Evolutionary conservation across 2,888 invertebrate species (phyloP).

Genomic region (Metopia argyrocephala): DNA sequence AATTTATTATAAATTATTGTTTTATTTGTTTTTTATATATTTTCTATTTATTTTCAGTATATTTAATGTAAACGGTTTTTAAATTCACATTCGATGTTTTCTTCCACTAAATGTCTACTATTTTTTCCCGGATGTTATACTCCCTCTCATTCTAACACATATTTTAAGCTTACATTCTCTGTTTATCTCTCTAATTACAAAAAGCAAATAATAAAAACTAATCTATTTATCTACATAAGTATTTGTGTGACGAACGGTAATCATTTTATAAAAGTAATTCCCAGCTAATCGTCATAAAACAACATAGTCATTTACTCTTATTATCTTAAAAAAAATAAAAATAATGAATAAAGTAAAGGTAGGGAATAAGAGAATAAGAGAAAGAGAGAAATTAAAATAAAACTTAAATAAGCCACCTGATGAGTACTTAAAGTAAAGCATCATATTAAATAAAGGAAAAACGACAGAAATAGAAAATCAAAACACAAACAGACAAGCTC

Average conservation of each 20-base stretch:
- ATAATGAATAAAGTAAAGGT: background rate
- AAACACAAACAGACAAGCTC: background rate
- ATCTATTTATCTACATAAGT: background rate
- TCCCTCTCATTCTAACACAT: too few species aligned
- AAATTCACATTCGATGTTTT: conserved; percentile 1
- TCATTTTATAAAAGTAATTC: too few species aligned
- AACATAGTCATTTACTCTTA: background rate
- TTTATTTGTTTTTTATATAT: background rate
- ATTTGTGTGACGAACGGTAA: too few species aligned
- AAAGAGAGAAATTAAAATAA: background rate
- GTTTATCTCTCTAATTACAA: background rate
- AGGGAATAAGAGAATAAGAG: background rate
- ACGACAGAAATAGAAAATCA: background rate
- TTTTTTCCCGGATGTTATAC: too few species aligned
- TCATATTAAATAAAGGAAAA: background rate
- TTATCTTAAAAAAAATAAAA: background rate
- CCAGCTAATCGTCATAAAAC: too few species aligned
- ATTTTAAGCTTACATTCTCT: background rate
- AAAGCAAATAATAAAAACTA: conserved; percentile 10
- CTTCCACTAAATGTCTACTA: background rate
- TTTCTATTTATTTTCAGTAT: too few species aligned
- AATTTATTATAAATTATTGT: too few species aligned
- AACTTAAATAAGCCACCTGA: conserved; percentile 18
- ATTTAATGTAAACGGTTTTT: conserved; percentile 47
- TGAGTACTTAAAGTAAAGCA: conserved; percentile 31